Base-by-base conservation (phyloP, 2,113 vertebrate genomes). In the Channa maculata region DNA sequence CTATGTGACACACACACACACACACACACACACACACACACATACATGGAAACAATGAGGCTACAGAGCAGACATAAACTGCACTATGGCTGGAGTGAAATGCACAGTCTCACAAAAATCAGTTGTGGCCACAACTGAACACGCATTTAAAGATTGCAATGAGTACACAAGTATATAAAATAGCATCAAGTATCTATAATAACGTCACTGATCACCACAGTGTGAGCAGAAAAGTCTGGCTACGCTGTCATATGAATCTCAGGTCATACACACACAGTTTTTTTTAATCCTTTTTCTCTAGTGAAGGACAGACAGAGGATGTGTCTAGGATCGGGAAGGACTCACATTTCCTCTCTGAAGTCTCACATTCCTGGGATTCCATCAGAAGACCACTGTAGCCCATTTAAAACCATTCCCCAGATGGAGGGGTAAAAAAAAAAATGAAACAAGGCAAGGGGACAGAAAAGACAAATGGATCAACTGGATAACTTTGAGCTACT, bases 351-450 rank as follows among this genome's bases (percentile, higher is more conserved):
- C 84, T 86, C 82, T 87, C 71, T 80, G 87, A 91, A 85, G 83
- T 85, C 88, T 88, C 83, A 91, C 91, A 93, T 93, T 92, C 91
- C 86, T 90, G 78, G 73, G 75, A 93, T 93, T 91, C 92, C 75
- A 41, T 58, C 71, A 85, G 74, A 80, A 90, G 86, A 91, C 90
- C 86, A 90, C 80, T 82, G 82, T 60, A 73, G 80, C 75, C 81
- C 85, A 75, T 91, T 89, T 88, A 85, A 91, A 91, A 90, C 84
- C 82, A 83, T 91, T 83, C 75, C 67, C 81, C 83, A 88, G 86
- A 80, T 79, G 81, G 67, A 60, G 45, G 55, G 37, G 41, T 63
- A 13, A 37, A 10, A 52, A 43, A 71, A 61, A 60, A 46, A 60
- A 62, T 50, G 33, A 36, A n/a, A 59, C 43, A 24, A 12, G 43